Percentiles rank a stretch among this genome's conserved stretches.
Conservation (phyloP, 2,797 vertebrate species). For the Dendrocincla tyrannina region DNA sequence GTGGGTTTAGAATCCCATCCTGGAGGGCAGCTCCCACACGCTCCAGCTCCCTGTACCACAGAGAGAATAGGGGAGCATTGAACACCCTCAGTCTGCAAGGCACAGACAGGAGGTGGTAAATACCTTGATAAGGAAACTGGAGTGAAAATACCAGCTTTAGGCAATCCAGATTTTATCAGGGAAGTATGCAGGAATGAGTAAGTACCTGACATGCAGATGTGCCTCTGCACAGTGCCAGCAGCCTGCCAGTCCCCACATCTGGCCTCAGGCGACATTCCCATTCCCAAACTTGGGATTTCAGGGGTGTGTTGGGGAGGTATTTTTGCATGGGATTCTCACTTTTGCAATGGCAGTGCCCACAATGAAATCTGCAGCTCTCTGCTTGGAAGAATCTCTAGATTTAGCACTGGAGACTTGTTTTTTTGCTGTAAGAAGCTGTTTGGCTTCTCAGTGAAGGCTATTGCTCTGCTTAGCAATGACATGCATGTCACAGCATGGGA, state of each 20-base stretch:
- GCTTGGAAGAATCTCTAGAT: background rate
- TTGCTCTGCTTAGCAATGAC: background rate
- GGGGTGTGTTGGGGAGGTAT: background rate
- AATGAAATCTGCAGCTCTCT: background rate
- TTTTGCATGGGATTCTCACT: background rate
- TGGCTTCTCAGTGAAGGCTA: rapidly evolving
- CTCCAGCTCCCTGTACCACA: background rate
- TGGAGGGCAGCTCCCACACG: background rate
- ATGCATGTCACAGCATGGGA: background rate
- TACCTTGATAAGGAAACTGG: conserved; percentile 67
- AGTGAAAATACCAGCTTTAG: conserved; percentile 66
- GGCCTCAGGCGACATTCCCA: background rate
- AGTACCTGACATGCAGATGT: conserved; percentile 59
- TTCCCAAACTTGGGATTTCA: background rate
- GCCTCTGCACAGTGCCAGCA: conserved; percentile 37
- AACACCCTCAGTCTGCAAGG: conserved; percentile 23
- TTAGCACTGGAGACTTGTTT: background rate
- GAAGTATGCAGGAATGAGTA: conserved; percentile 64
- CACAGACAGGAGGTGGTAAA: conserved; percentile 58
- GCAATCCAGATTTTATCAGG: conserved; percentile 66
- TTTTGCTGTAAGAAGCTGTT: background rate
- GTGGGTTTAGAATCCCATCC: background rate
- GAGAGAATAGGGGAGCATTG: background rate
- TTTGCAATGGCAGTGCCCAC: background rate
- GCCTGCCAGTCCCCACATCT: conserved; percentile 38